These are phyloP conservation scores for Onychomys torridus DNA, from an alignment of 2,797 vertebrate genomes.

Conservation along the genomic window DNA sequence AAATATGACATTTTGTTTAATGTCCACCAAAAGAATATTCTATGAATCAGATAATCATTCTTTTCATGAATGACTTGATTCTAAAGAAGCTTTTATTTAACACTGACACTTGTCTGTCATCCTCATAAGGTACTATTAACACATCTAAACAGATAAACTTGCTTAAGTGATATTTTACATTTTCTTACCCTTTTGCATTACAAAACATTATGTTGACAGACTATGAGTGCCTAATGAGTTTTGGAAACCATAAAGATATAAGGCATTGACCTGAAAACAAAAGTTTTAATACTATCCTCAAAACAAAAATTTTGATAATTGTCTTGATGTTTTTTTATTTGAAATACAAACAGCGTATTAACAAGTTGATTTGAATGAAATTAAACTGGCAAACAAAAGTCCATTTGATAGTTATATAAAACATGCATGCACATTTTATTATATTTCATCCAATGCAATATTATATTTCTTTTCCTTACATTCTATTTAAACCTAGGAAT, in stretches of 20 bases:
- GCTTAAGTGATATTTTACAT: constrained; percentile 57
- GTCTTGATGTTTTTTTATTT: constrained; percentile 44
- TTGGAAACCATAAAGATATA: constrained; percentile 32
- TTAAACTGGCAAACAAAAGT: constrained; percentile 23
- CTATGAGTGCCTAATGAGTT: constrained; percentile 24
- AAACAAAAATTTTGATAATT: constrained; percentile 51
- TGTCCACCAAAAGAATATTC: constrained; percentile 42
- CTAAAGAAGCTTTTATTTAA: constrained; percentile 55
- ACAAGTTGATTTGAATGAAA: constrained; percentile 47
- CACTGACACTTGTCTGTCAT: neutral
- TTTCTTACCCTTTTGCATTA: constrained; percentile 30
- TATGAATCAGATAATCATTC: constrained; percentile 33
- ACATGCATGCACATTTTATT: neutral
- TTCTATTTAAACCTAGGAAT: neutral
- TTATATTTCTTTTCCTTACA: neutral
- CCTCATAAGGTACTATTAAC: constrained; percentile 20
- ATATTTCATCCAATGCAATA: neutral
- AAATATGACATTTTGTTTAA: constrained; percentile 49
- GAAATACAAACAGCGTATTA: constrained; percentile 34
- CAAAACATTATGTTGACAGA: constrained; percentile 44
- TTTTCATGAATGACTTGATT: constrained; percentile 41
- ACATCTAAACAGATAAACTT: constrained; percentile 43
- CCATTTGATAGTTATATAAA: constrained; percentile 11
- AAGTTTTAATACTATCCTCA: constrained; percentile 26
- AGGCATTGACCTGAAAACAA: constrained; percentile 48